phyloP scores from a whole-genome alignment of 2,797 vertebrate species.

The Lagodon rhomboides region DNA sequence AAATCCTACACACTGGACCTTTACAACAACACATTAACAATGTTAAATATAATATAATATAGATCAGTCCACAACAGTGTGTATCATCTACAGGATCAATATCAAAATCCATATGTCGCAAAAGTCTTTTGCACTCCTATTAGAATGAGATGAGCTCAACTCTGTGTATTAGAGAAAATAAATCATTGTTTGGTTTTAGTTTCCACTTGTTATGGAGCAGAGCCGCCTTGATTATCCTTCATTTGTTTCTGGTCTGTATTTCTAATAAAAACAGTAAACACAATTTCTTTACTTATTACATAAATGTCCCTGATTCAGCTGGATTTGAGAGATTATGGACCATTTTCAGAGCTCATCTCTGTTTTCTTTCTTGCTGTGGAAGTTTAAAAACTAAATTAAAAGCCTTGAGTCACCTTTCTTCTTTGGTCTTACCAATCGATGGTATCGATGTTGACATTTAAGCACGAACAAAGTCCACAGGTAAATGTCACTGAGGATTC shows the following conservation, averaged over 20 bases:
- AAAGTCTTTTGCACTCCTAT: background rate
- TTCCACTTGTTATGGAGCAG: background rate
- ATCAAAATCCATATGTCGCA: background rate
- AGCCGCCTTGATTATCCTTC: background rate
- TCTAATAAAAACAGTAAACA: slow-evolving; percentile 17
- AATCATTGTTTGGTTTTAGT: slow-evolving; percentile 17
- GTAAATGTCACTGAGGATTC: slow-evolving; percentile 68
- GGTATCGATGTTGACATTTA: slow-evolving; percentile 71
- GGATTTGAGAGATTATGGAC: slow-evolving; percentile 5
- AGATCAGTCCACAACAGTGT: background rate
- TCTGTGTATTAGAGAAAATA: slow-evolving; percentile 1
- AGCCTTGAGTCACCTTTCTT: slow-evolving; percentile 15
- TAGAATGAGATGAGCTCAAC: slow-evolving; percentile 2
- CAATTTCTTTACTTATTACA: slow-evolving; percentile 5
- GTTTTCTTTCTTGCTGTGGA: slow-evolving; percentile 2
- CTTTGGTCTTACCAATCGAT: slow-evolving; percentile 58
- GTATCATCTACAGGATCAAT: background rate
- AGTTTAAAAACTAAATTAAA: slow-evolving; percentile 42
- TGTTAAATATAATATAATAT: background rate
- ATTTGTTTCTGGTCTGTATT: background rate
- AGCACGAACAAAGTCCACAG: slow-evolving; percentile 59
- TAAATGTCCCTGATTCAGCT: slow-evolving; percentile 10
- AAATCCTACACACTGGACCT: too few species aligned
- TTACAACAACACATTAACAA: background rate
- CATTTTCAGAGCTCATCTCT: slow-evolving; percentile 8